phyloP scores from a whole-genome alignment of 2,888 invertebrate species.

The Cheilosia variabilis region DNA sequence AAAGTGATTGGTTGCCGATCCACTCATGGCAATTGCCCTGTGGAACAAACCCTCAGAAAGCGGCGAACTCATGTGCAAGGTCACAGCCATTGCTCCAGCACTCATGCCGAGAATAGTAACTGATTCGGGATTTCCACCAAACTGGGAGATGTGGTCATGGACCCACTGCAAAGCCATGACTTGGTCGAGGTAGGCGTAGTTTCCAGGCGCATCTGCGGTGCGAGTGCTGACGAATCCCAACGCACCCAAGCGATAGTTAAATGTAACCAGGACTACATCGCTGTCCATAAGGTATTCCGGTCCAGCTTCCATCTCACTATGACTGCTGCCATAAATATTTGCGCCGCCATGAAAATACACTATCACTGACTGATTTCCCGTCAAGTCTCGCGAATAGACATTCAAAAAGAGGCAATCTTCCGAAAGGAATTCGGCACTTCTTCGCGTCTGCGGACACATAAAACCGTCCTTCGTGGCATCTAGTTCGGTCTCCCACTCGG shows the following conservation, averaged over 20 bases:
- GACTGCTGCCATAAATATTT: constrained; percentile 79
- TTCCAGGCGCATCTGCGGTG: constrained; percentile 86
- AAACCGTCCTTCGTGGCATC: constrained; percentile 83
- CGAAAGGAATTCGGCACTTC: constrained; percentile 79
- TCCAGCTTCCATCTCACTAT: constrained; percentile 78
- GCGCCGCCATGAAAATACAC: constrained; percentile 81
- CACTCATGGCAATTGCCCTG: constrained; percentile 88
- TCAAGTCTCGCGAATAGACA: constrained; percentile 84
- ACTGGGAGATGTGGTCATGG: constrained; percentile 86
- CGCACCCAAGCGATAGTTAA: constrained; percentile 81
- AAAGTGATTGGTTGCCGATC: constrained; percentile 85
- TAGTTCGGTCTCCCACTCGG: constrained; percentile 80
- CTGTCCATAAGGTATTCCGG: constrained; percentile 80
- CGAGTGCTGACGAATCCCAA: constrained; percentile 86
- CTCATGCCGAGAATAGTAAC: constrained; percentile 87
- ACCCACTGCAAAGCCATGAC: constrained; percentile 87
- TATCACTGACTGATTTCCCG: constrained; percentile 77
- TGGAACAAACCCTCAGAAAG: constrained; percentile 88
- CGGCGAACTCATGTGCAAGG: constrained; percentile 86
- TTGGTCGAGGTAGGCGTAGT: constrained; percentile 88
- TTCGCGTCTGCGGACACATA: constrained; percentile 80
- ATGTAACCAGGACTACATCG: constrained; percentile 80
- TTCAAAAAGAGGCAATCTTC: constrained; percentile 88
- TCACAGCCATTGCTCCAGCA: constrained; percentile 84
- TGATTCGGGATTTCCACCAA: constrained; percentile 87